These are phyloP conservation scores for Tortrix viridana DNA, from an alignment of 2,888 invertebrate genomes.

Conservation along the genomic window DNA sequence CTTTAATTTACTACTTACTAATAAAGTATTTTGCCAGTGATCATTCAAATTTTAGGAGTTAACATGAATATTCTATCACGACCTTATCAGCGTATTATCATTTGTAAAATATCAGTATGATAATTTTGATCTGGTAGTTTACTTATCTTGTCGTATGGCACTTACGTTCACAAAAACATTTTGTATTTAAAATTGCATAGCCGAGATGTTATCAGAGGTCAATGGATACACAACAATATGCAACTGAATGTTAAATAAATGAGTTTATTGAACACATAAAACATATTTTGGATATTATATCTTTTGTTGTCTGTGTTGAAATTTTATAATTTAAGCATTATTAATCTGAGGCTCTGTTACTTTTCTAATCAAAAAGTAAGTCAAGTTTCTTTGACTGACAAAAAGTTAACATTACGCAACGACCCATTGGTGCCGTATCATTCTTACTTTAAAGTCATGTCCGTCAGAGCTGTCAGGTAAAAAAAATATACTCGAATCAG, in stretches of 20 bases:
- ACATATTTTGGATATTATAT: too few relatives aligned
- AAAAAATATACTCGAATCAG: slow-evolving; percentile 31
- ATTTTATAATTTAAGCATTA: too few relatives aligned
- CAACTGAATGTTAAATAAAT: background rate
- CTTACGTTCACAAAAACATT: slow-evolving; percentile 3
- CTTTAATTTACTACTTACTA: background rate
- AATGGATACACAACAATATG: slow-evolving; percentile 15
- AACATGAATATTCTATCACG: background rate
- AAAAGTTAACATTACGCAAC: slow-evolving; percentile 32
- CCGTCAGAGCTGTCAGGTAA: slow-evolving; percentile 32
- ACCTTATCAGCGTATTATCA: slow-evolving; percentile 15
- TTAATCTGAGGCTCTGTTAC: too few relatives aligned
- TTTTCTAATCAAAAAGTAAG: slow-evolving; percentile 19
- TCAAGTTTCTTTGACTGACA: slow-evolving; percentile 27
- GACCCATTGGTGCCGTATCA: slow-evolving; percentile 35
- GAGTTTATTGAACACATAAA: slow-evolving; percentile 2
- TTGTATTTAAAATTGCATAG: slow-evolving; percentile 19
- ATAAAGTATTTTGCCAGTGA: too few relatives aligned
- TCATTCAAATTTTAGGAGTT: too few relatives aligned
- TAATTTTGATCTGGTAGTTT: slow-evolving; percentile 6
- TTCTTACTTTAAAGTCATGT: slow-evolving; percentile 32
- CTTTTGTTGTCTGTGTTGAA: too few relatives aligned
- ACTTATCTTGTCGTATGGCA: slow-evolving; percentile 4
- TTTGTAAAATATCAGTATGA: slow-evolving; percentile 15
- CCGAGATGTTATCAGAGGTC: slow-evolving; percentile 27